Conservation (phyloP, 1,140 invertebrate genomes). For the Caenorhabditis briggsae region DNA sequence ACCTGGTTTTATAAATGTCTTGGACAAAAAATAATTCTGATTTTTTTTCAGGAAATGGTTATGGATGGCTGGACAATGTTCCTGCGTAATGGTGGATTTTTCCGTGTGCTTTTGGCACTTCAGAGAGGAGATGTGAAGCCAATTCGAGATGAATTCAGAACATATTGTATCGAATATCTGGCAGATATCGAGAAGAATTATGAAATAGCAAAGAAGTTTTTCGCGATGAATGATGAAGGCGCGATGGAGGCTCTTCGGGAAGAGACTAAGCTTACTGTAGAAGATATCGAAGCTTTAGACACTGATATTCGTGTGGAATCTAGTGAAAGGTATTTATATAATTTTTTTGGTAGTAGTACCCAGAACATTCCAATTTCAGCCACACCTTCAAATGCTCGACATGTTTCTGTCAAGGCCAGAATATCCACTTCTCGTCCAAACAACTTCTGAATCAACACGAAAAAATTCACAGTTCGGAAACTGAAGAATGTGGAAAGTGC, state of each 20-base stretch:
- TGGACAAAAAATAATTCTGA: neutral
- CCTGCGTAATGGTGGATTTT: slow-evolving; percentile 6
- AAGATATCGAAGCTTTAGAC: neutral
- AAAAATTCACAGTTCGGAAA: neutral
- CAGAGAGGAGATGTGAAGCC: neutral
- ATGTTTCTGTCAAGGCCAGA: neutral
- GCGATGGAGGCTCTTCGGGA: neutral
- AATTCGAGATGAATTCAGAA: neutral
- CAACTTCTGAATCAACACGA: neutral
- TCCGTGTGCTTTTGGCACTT: neutral
- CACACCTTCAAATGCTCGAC: neutral
- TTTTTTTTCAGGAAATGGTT: slow-evolving; percentile 31
- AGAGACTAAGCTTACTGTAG: neutral
- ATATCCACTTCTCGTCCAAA: neutral
- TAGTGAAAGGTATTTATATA: neutral
- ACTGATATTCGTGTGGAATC: neutral
- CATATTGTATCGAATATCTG: neutral
- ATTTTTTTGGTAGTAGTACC: neutral
- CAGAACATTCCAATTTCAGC: neutral
- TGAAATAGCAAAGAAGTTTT: neutral
- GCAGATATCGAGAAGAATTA: neutral
- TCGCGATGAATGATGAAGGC: neutral
- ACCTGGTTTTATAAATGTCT: neutral
- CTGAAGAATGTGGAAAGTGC: neutral
- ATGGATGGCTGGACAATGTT: slow-evolving; percentile 33